Conservation (phyloP, 2,888 invertebrate genomes). For the Camponotus fellah region DNA sequence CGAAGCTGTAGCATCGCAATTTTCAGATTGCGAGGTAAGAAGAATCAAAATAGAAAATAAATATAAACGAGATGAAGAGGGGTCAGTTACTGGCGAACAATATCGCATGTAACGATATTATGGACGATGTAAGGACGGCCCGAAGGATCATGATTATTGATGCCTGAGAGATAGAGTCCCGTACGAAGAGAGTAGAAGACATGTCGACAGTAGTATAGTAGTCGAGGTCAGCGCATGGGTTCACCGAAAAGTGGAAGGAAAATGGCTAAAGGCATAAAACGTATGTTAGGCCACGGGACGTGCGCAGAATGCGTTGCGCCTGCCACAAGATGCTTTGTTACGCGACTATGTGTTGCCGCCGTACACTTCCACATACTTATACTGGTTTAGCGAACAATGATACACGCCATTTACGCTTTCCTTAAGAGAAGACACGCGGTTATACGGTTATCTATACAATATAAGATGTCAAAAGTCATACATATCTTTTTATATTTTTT, state of each 20-base stretch:
- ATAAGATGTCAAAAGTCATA: not conserved
- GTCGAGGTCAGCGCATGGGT: constrained; percentile 66
- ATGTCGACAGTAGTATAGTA: constrained; percentile 63
- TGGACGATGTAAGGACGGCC: not conserved
- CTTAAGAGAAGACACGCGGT: not conserved
- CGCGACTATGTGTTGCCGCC: constrained; percentile 67
- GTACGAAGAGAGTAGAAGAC: constrained; percentile 43
- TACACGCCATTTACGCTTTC: not conserved
- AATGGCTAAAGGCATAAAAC: constrained; percentile 58
- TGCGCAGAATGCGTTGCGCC: constrained; percentile 76
- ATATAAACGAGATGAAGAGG: constrained; percentile 4
- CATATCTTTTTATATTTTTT: not conserved
- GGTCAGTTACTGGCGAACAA: constrained; percentile 6
- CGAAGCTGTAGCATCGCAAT: not conserved
- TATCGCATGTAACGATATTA: not conserved
- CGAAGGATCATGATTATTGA: constrained; percentile 31
- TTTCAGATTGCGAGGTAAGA: not conserved
- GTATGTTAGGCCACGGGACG: constrained; percentile 65
- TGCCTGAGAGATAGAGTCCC: constrained; percentile 22
- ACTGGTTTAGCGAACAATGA: constrained; percentile 35
- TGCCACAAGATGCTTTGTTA: constrained; percentile 75
- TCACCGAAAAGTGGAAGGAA: constrained; percentile 60
- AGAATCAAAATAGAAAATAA: not conserved
- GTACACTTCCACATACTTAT: constrained; percentile 36
- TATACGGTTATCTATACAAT: not conserved